Percentiles rank a stretch among this genome's conserved stretches.
Evolutionary conservation across 92 coral and sea anemone genomes (phyloP).

Genomic region (Porites cylindrica): DNA sequence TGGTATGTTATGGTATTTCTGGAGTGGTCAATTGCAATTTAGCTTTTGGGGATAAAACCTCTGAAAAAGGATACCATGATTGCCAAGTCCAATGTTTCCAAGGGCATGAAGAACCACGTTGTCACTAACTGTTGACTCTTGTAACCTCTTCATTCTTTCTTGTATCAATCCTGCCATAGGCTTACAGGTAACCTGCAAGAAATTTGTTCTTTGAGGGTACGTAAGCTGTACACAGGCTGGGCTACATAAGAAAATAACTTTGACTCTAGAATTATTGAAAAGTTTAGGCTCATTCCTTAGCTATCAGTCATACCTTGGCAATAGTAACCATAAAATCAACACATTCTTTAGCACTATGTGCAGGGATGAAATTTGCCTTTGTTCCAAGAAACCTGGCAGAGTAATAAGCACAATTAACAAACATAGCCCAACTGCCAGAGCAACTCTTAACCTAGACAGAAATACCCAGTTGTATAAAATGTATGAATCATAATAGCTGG

Average conservation of each 20-base stretch:
- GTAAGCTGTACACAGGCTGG: background rate
- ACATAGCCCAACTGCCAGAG: background rate
- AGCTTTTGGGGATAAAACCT: too few species aligned
- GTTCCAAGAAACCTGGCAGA: conserved; percentile 77
- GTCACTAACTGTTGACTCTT: conserved; percentile 80
- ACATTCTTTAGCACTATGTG: conserved; percentile 81
- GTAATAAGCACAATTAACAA: background rate
- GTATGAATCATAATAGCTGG: too few species aligned
- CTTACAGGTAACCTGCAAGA: conserved; percentile 84
- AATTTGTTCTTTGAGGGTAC: background rate
- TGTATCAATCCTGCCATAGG: conserved; percentile 81
- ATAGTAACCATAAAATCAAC: conserved; percentile 83
- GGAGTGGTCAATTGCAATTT: too few species aligned
- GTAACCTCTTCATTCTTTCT: conserved; percentile 78
- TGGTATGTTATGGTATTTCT: too few species aligned
- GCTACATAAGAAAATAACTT: too few species aligned
- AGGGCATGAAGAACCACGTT: conserved; percentile 84
- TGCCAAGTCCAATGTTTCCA: conserved; percentile 82
- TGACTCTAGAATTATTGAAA: too few species aligned
- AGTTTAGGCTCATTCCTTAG: too few species aligned
- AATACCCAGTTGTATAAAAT: too few species aligned
- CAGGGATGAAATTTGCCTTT: conserved; percentile 78
- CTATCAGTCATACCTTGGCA: conserved; percentile 73
- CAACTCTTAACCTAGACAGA: too few species aligned
- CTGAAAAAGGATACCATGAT: conserved; percentile 90